Base-by-base conservation (phyloP, 2,888 invertebrate species). In the Mesoligia furuncula region DNA sequence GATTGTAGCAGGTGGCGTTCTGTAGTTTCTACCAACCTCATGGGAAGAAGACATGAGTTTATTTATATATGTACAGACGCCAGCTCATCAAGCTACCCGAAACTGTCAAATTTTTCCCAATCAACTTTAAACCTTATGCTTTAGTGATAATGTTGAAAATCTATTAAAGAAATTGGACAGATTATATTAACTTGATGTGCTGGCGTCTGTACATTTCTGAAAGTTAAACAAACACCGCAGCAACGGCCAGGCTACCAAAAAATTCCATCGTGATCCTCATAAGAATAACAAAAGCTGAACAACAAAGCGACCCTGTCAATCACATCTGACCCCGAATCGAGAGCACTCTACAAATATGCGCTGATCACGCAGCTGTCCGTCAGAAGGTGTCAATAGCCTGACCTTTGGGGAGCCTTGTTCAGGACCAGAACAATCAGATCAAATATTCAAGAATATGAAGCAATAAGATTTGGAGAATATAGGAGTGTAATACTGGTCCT, bases 361-460 rank as follows among this genome's bases (percentile, higher is more conserved):
- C 54, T 73, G 83, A 80, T 88, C 85, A 88, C 85, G 83, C 81
- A 79, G 78, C 87, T 87, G 88, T 86, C 88, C 79, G 77, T 86
- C 86, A 82, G 54, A 36, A 6, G 51, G 73, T 72, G 77, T 74
- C 83, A 75, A 64, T 65, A 48, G 45, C 27, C 27, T 70, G 81
- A 87, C 87, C 87, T 87, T 85, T 84, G 62, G 45, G 15, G 48
- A 31, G 51, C 84, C 74, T 81, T 39, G 69, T 75, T 75, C 83
- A 82, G 77, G 81, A 77, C 51, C 68, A 69, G 66, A 80, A 86
- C 84, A 87, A 87, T 87, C 79, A 82, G 85, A 82, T 79, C 79
- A 65, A 72, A 84, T 76, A 51, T 62, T 74, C 24, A 15, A 57
- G 61, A 85, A 54, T 15, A 42, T 78, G 80, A 31, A 36, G 84